phyloP scores from a whole-genome alignment of 2,888 invertebrate genomes.

The Itoplectis maculator region DNA sequence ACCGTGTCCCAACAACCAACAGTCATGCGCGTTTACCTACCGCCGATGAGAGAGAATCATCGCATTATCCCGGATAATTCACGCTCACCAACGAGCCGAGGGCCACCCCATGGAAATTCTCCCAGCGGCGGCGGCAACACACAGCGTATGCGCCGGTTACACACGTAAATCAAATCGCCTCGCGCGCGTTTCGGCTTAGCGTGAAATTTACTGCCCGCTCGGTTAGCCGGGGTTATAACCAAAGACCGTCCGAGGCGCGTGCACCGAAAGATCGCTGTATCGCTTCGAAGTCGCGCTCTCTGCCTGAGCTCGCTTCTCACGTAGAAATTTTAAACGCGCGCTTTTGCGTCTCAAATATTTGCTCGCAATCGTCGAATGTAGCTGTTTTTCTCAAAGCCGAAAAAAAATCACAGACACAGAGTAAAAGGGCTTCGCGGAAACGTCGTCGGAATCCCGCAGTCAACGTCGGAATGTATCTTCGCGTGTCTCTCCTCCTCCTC shows the following conservation, averaged over 20 bases:
- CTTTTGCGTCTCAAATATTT: neutral
- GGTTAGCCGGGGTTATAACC: constrained; percentile 58
- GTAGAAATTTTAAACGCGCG: constrained; percentile 40
- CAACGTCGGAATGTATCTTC: constrained; percentile 49
- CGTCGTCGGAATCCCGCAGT: constrained; percentile 56
- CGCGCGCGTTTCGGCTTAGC: constrained; percentile 76
- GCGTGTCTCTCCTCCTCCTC: constrained; percentile 17
- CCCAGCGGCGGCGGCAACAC: constrained; percentile 68
- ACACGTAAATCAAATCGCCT: constrained; percentile 78
- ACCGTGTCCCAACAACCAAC: too few relatives aligned
- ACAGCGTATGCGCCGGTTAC: constrained; percentile 67
- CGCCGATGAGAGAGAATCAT: constrained; percentile 70
- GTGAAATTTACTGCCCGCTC: constrained; percentile 78
- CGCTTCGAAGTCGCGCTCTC: constrained; percentile 7
- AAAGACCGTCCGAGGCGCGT: constrained; percentile 27
- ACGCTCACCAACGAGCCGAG: constrained; percentile 65
- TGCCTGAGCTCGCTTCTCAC: constrained; percentile 36
- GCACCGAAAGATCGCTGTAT: neutral
- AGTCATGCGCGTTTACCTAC: constrained; percentile 58
- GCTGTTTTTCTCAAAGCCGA: neutral
- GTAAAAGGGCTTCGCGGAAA: constrained; percentile 56
- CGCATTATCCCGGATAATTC: constrained; percentile 70
- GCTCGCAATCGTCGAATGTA: neutral
- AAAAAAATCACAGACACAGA: constrained; percentile 42
- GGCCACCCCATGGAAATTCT: constrained; percentile 68